phyloP scores from a whole-genome alignment of 2,888 invertebrate genomes.

The Drosophila meridionalis region DNA sequence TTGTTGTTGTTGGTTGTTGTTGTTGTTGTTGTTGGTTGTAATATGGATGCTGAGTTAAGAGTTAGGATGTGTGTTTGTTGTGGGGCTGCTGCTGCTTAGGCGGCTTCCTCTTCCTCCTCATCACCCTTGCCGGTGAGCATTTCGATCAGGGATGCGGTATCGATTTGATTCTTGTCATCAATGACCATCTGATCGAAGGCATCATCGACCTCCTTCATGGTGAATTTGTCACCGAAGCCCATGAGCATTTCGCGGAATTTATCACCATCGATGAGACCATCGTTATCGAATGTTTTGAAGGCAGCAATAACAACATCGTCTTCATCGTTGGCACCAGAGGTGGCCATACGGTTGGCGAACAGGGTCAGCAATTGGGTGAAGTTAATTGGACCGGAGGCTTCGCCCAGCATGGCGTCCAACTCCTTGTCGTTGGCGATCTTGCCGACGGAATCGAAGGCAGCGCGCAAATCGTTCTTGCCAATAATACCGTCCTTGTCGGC shows the following conservation, averaged over 20 bases:
- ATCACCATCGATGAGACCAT: conserved; percentile 95
- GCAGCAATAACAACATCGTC: conserved; percentile 96
- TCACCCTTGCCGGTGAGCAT: conserved; percentile 95
- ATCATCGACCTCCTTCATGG: conserved; percentile 94
- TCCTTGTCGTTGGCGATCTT: conserved; percentile 95
- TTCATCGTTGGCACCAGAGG: conserved; percentile 94
- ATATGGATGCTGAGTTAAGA: conserved; percentile 76
- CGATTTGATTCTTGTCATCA: conserved; percentile 95
- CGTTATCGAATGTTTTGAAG: conserved; percentile 96
- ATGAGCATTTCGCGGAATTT: conserved; percentile 95
- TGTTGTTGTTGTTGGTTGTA: conserved; percentile 24
- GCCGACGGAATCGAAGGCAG: conserved; percentile 96
- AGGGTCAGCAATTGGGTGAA: conserved; percentile 97
- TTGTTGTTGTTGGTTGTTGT: conserved; percentile 22
- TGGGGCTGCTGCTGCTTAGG: conserved; percentile 78
- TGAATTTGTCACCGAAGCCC: conserved; percentile 97
- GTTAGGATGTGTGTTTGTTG: conserved; percentile 63
- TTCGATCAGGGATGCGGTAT: conserved; percentile 93
- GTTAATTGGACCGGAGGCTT: conserved; percentile 96
- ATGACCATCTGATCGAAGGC: conserved; percentile 97
- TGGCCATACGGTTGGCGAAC: conserved; percentile 96
- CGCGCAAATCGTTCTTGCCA: conserved; percentile 95
- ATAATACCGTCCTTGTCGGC: conserved; percentile 97
- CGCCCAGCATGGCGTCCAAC: conserved; percentile 94
- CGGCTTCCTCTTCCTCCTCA: conserved; percentile 89